These are phyloP conservation scores for Pristionchus fissidentatus DNA, from an alignment of 2,888 invertebrate species.

Conservation along the genomic window DNA sequence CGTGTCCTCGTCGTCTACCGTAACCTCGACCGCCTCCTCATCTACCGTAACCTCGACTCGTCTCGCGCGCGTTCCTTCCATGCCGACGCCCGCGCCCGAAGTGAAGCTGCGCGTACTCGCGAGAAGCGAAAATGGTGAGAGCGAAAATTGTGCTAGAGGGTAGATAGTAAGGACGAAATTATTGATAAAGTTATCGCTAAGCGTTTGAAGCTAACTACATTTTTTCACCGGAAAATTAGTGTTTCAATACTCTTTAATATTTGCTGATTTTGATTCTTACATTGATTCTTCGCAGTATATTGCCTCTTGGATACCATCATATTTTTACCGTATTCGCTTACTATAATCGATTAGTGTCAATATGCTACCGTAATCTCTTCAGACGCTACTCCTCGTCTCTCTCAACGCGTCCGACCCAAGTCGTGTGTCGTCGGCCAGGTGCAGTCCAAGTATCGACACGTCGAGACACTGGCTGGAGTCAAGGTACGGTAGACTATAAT, in stretches of 20 bases:
- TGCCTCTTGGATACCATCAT: neutral
- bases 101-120: constrained; percentile 46
- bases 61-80: constrained; percentile 3
- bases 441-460: constrained; percentile 71
- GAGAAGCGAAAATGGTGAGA: constrained; percentile 41
- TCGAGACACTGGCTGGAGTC: constrained; percentile 58
- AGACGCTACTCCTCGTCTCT: constrained; percentile 41
- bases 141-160: neutral
- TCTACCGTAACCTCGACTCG: neutral
- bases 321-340: neutral
- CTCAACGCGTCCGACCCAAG: constrained; percentile 61
- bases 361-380: neutral
- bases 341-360: neutral
- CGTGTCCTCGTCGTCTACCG: neutral
- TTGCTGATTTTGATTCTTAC: too few relatives aligned
- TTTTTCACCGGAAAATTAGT: too few relatives aligned
- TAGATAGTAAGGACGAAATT: too few relatives aligned
- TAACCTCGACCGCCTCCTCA: neutral
- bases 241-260: too few relatives aligned
- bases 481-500: too few relatives aligned
- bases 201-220: too few relatives aligned
- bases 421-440: constrained; percentile 69
- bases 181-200: too few relatives aligned
- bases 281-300: too few relatives aligned
- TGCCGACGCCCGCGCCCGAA: constrained; percentile 20